Base-by-base conservation (phyloP, 2,113 vertebrate species). In the Corvus cornix region DNA sequence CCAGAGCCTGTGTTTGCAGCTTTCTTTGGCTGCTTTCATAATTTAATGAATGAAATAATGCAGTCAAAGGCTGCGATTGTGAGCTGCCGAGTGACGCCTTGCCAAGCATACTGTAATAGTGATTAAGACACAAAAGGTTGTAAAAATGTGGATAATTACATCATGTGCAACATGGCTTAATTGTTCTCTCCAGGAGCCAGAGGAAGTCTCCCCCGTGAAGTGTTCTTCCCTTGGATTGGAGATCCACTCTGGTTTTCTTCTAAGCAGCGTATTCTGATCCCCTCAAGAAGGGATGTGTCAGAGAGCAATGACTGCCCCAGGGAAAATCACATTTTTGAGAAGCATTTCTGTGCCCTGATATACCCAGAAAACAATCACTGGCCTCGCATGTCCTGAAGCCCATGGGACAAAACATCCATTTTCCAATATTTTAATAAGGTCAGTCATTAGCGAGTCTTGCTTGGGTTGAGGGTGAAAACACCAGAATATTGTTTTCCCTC, bases 61-160 rank as follows among this genome's bases (percentile, higher is more conserved):
- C n/a, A 81, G 44, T 74, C 83, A 84, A 59, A 87, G 83, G 14
- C 72, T 60, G 48, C 1, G 33, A 84, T 84, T 88, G 82, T 84
- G 49, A 90, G 73, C 83, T 78, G 52, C 43, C 33, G 68, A 91
- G 86, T 60, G 56, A 92, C 3, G 2, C n/a, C 64, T 81, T 92
- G 85, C 92, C 88, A 92, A 87, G 85, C 73, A 33, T 18, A 49
- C 66, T 94, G 86, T 87, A 96, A 82, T 48, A 53, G 76, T 84
- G 95, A 95, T 96, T 97, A 94, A 88, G 73, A 60, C 62, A 94
- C 66, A 95, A 94, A 95, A 94, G 79, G 56, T 75, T 77, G 63
- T 92, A 88, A 93, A 92, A 96, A 87, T 84, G 73, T 84, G 53
- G 59, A 19, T 92, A 96, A 94, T 92, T 90, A 30, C 90, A 92